These are phyloP conservation scores for Bombus confusus DNA, from an alignment of 1,140 invertebrate genomes.

Conservation along the genomic window DNA sequence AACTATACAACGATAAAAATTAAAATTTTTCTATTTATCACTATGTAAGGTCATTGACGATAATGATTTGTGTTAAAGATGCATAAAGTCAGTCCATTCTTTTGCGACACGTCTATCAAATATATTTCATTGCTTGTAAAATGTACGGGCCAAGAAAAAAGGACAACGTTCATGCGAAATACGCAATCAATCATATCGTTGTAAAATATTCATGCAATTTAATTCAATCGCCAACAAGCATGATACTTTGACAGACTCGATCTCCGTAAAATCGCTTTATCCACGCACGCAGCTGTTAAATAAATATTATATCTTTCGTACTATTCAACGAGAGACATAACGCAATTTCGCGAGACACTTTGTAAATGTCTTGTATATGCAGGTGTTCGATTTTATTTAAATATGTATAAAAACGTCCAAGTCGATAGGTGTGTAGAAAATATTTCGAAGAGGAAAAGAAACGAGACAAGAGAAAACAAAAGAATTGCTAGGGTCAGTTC, in stretches of 20 bases:
- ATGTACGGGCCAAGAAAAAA: not conserved
- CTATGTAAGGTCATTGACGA: slow-evolving; percentile 65
- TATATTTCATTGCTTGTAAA: slow-evolving; percentile 29
- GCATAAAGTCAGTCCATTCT: slow-evolving; percentile 66
- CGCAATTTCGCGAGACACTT: not conserved
- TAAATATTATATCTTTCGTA: slow-evolving; percentile 57
- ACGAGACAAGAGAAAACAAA: not conserved
- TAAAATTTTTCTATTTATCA: slow-evolving; percentile 74
- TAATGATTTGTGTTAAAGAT: slow-evolving; percentile 67
- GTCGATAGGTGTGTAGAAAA: slow-evolving; percentile 23
- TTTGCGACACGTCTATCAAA: slow-evolving; percentile 42
- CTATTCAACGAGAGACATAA: slow-evolving; percentile 34
- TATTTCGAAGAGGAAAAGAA: not conserved
- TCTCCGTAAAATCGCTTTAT: slow-evolving; percentile 18
- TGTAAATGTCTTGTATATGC: not conserved
- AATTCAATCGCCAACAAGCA: slow-evolving; percentile 15
- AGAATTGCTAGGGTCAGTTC: slow-evolving; percentile 4
- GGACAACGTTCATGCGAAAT: slow-evolving; percentile 16
- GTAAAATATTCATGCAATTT: slow-evolving; percentile 29
- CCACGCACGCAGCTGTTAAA: slow-evolving; percentile 56
- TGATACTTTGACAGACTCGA: slow-evolving; percentile 12
- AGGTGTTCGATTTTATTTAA: slow-evolving; percentile 18
- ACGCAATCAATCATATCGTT: slow-evolving; percentile 14
- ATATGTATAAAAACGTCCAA: slow-evolving; percentile 43
- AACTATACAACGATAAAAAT: slow-evolving; percentile 82